Evolutionary conservation across 1,140 invertebrate genomes (phyloP).

Genomic region (Drosophila malerkotliana): DNA sequence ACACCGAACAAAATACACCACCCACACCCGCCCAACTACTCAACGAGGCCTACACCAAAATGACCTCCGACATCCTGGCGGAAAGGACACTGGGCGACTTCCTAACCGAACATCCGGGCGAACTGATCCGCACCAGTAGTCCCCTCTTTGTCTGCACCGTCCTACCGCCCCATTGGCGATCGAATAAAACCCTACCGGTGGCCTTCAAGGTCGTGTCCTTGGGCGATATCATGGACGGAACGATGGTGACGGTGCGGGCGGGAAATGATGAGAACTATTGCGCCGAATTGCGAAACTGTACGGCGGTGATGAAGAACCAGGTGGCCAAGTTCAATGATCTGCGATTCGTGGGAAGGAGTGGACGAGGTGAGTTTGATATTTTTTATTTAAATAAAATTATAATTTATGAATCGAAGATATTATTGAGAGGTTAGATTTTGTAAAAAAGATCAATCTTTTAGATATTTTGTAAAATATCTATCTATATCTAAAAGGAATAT

Average conservation of each 20-base stretch:
- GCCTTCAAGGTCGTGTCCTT: constrained; percentile 96
- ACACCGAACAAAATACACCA: constrained; percentile 85
- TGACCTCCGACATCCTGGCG: constrained; percentile 94
- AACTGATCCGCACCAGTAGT: constrained; percentile 96
- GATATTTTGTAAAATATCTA: no score
- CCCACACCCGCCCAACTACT: constrained; percentile 86
- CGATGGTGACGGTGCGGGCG: constrained; percentile 95
- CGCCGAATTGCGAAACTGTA: constrained; percentile 96
- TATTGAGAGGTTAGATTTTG: no score
- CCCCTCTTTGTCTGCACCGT: constrained; percentile 96
- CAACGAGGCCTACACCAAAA: constrained; percentile 93
- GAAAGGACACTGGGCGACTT: constrained; percentile 95
- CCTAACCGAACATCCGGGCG: constrained; percentile 95
- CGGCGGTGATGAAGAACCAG: constrained; percentile 98
- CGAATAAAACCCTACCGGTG: constrained; percentile 98
- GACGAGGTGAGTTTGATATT: constrained; percentile 92
- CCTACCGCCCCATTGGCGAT: constrained; percentile 96
- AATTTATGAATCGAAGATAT: no score
- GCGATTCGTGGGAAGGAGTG: constrained; percentile 97
- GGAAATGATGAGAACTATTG: constrained; percentile 99
- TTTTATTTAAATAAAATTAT: background rate
- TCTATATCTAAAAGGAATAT: no score
- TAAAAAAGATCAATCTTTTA: no score
- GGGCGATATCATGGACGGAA: constrained; percentile 97
- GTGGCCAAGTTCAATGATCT: constrained; percentile 99